These are phyloP conservation scores for Sorex maritimensis DNA, from an alignment of 2,797 vertebrate species.

Conservation along the genomic window DNA sequence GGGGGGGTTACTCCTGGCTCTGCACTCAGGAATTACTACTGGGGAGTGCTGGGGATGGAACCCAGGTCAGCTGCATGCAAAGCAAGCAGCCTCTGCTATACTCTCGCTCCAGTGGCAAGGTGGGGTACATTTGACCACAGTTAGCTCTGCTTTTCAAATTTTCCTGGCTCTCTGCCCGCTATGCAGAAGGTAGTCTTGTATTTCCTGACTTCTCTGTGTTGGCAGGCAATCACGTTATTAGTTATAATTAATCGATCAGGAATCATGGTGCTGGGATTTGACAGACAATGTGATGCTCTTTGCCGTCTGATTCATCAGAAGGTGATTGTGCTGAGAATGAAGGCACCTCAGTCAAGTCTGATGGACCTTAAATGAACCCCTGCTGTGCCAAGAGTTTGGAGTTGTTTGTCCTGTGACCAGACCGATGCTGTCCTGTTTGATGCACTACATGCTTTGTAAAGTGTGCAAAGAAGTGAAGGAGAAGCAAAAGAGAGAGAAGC, in stretches of 20 bases:
- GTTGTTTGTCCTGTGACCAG: constrained; percentile 3
- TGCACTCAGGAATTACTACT: no score
- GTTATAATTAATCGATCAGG: neutral
- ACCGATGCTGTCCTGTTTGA: neutral
- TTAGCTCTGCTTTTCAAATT: neutral
- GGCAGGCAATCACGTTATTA: neutral
- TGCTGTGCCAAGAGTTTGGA: neutral
- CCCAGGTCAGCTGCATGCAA: no score
- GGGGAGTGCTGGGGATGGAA: no score
- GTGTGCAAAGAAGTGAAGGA: neutral
- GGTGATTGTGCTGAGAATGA: no score
- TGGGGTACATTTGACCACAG: neutral
- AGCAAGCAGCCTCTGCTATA: no score
- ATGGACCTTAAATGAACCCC: neutral
- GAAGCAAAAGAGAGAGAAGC: neutral
- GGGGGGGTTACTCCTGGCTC: no score
- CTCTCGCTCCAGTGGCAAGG: neutral
- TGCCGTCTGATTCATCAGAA: neutral
- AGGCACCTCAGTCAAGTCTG: no score
- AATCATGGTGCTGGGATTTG: neutral
- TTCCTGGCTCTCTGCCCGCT: neutral
- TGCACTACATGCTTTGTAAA: neutral
- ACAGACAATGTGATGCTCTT: neutral
- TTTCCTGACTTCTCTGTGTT: neutral
- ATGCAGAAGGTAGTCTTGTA: neutral